These are phyloP conservation scores for Holcopasites calliopsidis DNA, from an alignment of 1,140 invertebrate genomes.

Conservation along the genomic window DNA sequence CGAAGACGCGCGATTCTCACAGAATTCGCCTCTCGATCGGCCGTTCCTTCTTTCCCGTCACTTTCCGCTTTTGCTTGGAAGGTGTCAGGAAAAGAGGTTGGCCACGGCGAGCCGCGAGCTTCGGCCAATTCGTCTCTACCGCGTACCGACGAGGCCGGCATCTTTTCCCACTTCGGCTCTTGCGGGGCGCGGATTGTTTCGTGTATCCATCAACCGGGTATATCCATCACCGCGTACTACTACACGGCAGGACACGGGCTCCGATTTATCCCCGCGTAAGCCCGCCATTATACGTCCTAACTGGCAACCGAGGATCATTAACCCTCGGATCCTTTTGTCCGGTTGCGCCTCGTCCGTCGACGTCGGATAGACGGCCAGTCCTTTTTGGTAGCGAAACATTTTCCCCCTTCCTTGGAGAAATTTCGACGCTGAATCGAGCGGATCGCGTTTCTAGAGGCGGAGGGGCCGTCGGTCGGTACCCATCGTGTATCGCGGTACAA, in stretches of 20 bases:
- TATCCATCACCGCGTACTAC: constrained; percentile 38
- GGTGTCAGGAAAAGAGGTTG: too few species aligned
- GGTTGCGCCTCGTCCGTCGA: constrained; percentile 15
- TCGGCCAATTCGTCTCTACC: constrained; percentile 12
- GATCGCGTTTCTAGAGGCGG: constrained; percentile 7
- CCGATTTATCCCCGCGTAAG: constrained; percentile 61
- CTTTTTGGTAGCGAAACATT: too few species aligned
- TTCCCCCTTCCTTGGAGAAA: not conserved
- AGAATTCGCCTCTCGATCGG: not conserved
- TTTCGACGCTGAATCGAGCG: constrained; percentile 10
- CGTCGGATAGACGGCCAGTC: not conserved
- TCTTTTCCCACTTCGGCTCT: not conserved
- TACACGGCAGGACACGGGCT: constrained; percentile 52
- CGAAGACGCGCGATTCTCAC: constrained; percentile 45
- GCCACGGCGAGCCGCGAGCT: not conserved
- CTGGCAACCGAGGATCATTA: constrained; percentile 63
- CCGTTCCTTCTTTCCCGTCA: not conserved
- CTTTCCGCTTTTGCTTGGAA: too few species aligned
- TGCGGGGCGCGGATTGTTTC: not conserved
- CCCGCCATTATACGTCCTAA: constrained; percentile 61
- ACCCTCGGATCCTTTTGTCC: constrained; percentile 59
- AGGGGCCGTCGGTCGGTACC: constrained; percentile 14
- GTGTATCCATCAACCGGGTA: constrained; percentile 23
- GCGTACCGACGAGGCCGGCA: not conserved
- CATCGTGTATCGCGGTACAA: constrained; percentile 65